Conservation (phyloP, 2,113 vertebrate species). For the Eurystomus gularis region DNA sequence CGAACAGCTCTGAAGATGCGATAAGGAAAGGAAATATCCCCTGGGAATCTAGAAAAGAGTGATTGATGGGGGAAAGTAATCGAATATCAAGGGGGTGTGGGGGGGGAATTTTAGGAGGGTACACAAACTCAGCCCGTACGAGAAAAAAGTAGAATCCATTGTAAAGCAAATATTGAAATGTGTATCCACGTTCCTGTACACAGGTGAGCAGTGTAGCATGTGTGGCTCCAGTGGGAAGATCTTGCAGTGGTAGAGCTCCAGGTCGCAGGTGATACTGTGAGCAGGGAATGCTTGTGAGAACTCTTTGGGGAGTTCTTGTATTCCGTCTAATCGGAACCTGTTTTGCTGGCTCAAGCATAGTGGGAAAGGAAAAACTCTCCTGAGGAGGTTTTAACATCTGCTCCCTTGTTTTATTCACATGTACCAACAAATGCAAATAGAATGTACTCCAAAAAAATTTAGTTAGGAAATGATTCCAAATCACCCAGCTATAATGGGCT, state of each 20-base stretch:
- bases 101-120: background rate
- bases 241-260: background rate
- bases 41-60: background rate
- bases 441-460: background rate
- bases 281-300: background rate
- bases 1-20: background rate
- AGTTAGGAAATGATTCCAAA: background rate
- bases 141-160: background rate
- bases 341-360: background rate
- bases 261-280: background rate
- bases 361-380: background rate
- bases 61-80: background rate
- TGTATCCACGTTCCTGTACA: background rate
- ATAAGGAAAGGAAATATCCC: background rate
- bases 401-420: background rate
- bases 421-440: background rate
- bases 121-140: background rate
- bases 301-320: background rate
- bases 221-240: background rate
- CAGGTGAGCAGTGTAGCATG: background rate
- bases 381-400: constrained; percentile 30
- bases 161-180: background rate
- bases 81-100: accelerated
- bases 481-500: background rate
- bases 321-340: background rate